Evolutionary conservation across 2,888 invertebrate species (phyloP).

Genomic region (Augochlorella aurata): DNA sequence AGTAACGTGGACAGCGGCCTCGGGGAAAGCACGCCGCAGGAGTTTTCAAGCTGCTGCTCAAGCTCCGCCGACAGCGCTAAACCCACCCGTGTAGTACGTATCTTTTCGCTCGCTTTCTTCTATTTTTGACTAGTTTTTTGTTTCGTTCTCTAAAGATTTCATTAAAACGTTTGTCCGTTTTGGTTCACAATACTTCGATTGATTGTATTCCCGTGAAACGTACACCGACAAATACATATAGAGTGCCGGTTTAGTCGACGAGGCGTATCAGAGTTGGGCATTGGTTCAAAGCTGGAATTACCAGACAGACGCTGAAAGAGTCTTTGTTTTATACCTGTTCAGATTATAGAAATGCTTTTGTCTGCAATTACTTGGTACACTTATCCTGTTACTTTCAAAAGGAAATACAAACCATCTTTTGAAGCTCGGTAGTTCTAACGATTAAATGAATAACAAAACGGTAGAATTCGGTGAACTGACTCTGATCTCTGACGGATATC

Average conservation of each 20-base stretch:
- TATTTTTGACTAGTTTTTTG: constrained; percentile 8
- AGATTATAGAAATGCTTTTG: no score
- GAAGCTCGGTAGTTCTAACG: not conserved
- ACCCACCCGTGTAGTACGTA: constrained; percentile 79
- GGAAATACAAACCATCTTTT: no score
- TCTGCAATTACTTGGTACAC: no score
- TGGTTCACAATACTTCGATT: not conserved
- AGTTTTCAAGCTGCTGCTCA: constrained; percentile 81
- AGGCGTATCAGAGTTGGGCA: not conserved
- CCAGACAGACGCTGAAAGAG: no score
- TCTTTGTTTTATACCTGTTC: no score
- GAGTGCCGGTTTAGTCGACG: not conserved
- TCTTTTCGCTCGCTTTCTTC: constrained; percentile 56
- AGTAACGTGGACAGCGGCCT: constrained; percentile 80
- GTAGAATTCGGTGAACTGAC: not conserved
- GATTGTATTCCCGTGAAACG: not conserved
- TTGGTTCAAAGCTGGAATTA: no score
- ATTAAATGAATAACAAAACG: not conserved
- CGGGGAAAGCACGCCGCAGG: constrained; percentile 81
- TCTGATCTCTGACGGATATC: not conserved
- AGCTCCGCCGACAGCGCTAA: constrained; percentile 81
- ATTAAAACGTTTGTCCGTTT: constrained; percentile 9
- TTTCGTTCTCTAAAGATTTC: constrained; percentile 12
- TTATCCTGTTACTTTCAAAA: no score
- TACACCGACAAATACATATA: constrained; percentile 10